Conservation (phyloP, 2,113 vertebrate genomes). For the Echinops telfairi region DNA sequence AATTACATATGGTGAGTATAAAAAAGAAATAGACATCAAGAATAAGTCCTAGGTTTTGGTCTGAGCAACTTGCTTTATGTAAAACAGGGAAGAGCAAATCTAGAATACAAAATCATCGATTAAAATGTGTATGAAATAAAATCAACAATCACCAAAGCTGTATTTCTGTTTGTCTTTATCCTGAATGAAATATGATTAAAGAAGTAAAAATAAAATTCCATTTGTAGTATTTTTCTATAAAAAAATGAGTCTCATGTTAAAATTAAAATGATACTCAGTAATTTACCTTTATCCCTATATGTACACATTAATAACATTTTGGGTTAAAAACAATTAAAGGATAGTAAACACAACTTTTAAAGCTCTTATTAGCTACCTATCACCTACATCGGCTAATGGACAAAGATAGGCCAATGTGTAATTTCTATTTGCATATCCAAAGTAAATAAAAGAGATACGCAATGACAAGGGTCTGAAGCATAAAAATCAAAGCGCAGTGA, state of each 20-base stretch:
- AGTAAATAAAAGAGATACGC: not conserved
- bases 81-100: no score
- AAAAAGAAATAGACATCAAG: no score
- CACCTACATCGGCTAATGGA: not conserved
- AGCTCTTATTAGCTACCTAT: not conserved
- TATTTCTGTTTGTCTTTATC: not conserved
- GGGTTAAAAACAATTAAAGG: not conserved
- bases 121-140: no score
- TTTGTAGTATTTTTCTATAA: not conserved
- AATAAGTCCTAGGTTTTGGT: no score
- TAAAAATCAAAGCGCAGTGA: not conserved
- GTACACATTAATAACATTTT: not conserved
- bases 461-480: not conserved
- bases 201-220: conserved; percentile 23
- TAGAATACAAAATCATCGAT: no score
- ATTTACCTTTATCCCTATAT: not conserved
- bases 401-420: not conserved
- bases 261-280: not conserved
- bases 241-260: conserved; percentile 13
- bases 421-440: no score
- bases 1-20: no score
- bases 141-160: no score
- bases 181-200: not conserved
- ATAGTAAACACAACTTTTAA: conserved; percentile 33
- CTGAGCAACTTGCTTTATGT: no score